Conservation (phyloP, 2,113 vertebrate genomes). For the Otocyon megalotis region DNA sequence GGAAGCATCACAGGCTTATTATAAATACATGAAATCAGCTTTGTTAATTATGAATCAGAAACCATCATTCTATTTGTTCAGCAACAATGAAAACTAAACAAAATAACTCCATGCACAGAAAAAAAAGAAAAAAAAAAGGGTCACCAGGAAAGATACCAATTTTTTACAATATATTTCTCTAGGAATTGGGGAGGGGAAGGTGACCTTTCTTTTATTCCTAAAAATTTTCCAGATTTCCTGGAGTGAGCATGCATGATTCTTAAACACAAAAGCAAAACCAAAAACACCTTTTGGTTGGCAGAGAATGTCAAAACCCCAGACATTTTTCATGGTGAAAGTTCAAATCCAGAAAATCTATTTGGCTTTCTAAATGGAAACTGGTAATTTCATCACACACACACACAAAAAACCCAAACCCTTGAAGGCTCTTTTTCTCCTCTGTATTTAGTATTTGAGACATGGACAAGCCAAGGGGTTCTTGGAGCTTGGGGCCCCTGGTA, state of each 20-base stretch:
- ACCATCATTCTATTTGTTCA: not conserved
- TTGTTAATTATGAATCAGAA: conserved; percentile 55
- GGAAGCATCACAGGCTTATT: not conserved
- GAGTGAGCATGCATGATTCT: not conserved
- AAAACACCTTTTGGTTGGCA: not conserved
- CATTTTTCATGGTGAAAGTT: conserved; percentile 3
- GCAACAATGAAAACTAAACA: conserved; percentile 25
- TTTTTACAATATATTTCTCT: not conserved
- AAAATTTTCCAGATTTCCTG: conserved; percentile 15
- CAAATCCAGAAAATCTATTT: not conserved
- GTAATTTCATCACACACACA: not conserved
- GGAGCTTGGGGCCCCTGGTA: not conserved
- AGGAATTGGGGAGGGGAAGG: not conserved
- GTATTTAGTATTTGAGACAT: not conserved
- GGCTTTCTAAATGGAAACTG: conserved; percentile 22
- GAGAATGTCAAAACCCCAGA: conserved; percentile 7
- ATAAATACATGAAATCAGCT: not conserved
- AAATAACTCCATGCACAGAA: not conserved
- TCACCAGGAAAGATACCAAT: not conserved
- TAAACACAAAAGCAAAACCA: not conserved
- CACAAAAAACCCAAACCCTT: not conserved
- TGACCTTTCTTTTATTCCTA: not conserved
- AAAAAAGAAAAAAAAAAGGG: no score
- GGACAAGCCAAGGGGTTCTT: not conserved
- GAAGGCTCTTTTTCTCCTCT: not conserved